Evolutionary conservation across 2,113 vertebrate species (phyloP).

Genomic region (Hemiprocne comata): DNA sequence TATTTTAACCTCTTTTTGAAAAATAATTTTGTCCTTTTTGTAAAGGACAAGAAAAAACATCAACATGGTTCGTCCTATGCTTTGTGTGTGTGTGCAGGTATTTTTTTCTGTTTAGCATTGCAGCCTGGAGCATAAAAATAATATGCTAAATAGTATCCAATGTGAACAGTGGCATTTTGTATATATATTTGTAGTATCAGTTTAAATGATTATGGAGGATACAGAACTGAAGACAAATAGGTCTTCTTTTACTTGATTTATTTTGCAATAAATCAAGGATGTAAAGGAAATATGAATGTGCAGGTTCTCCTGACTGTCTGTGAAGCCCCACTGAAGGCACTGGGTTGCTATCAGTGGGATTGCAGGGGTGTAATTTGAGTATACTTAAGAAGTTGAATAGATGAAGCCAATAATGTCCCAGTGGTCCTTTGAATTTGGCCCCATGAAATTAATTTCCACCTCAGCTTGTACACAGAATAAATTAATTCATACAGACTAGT

Average conservation of each 20-base stretch:
- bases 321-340: neutral
- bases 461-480: slow-evolving; percentile 67
- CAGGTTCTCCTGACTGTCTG: neutral
- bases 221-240: neutral
- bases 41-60: neutral
- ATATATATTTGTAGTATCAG: neutral
- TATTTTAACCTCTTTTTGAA: neutral
- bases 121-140: neutral
- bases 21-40: neutral
- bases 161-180: neutral
- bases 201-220: neutral
- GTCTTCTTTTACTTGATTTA: neutral
- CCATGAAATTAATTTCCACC: slow-evolving; percentile 74
- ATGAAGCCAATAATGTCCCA: slow-evolving; percentile 64
- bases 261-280: neutral
- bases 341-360: slow-evolving; percentile 24
- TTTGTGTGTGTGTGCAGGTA: no score
- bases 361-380: slow-evolving; percentile 49
- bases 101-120: neutral
- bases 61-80: no score
- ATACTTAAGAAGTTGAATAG: slow-evolving; percentile 57
- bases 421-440: slow-evolving; percentile 68
- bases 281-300: neutral
- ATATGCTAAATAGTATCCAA: neutral
- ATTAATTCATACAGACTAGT: slow-evolving; percentile 67